phyloP scores from a whole-genome alignment of 2,888 invertebrate species.

The Himalopsyche japonica region DNA sequence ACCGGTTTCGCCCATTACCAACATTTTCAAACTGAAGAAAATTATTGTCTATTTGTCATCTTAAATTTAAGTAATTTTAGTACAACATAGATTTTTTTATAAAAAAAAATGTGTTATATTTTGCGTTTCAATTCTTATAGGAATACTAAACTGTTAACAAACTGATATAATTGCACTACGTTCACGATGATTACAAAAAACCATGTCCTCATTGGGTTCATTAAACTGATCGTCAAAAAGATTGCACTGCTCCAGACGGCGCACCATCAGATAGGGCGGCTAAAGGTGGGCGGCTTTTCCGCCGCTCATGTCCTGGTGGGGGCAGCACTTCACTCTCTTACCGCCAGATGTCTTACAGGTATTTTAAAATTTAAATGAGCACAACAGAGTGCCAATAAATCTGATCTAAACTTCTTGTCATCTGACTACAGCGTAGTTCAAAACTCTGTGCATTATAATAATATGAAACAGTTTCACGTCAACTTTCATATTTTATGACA shows the following conservation, averaged over 20 bases:
- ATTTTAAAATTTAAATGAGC: not conserved
- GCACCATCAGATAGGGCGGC: slow-evolving; percentile 19
- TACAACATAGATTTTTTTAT: too few relatives aligned
- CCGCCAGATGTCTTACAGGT: not conserved
- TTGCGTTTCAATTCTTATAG: too few relatives aligned
- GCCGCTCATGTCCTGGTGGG: not conserved
- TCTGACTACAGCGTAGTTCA: not conserved
- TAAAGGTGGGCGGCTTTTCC: slow-evolving; percentile 10
- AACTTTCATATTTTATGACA: too few relatives aligned
- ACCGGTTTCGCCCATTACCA: too few relatives aligned
- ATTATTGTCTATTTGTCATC: too few relatives aligned
- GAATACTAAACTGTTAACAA: too few relatives aligned
- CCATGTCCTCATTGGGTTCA: slow-evolving; percentile 5
- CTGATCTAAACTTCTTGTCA: not conserved
- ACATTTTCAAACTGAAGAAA: too few relatives aligned
- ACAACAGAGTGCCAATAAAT: not conserved
- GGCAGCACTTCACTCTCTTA: not conserved
- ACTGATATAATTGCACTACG: too few relatives aligned
- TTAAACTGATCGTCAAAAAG: slow-evolving; percentile 21
- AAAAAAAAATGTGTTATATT: too few relatives aligned
- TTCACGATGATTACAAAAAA: not conserved
- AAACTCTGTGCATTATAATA: not conserved
- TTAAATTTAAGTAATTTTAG: too few relatives aligned
- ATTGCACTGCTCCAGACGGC: slow-evolving; percentile 19
- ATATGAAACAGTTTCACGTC: too few relatives aligned